Percentiles rank a stretch among this genome's conserved stretches.
phyloP scores from a whole-genome alignment of 2,113 vertebrate genomes.

The Catagonus wagneri region DNA sequence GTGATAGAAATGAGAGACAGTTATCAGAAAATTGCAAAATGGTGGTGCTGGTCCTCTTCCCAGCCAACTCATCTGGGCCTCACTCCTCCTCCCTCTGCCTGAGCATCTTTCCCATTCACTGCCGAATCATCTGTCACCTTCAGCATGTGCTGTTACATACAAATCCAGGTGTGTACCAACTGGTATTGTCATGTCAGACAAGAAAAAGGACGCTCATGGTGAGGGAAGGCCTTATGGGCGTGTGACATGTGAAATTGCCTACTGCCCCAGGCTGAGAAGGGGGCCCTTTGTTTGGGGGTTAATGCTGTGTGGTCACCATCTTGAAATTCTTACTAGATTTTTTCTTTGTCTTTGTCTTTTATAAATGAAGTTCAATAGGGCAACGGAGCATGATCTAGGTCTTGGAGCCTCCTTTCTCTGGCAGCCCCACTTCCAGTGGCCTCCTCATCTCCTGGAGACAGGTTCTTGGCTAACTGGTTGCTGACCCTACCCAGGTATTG shows the following conservation, averaged over 20 bases:
- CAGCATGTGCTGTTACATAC: not conserved
- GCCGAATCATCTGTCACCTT: not conserved
- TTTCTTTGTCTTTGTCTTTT: not conserved
- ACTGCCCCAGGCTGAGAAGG: not conserved
- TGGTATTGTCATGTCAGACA: not conserved
- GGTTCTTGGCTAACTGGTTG: not conserved
- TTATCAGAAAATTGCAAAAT: not conserved
- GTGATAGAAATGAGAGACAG: not conserved
- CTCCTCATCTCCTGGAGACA: not conserved
- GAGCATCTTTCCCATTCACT: not conserved
- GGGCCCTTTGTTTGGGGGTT: too few relatives aligned
- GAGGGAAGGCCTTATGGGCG: not conserved
- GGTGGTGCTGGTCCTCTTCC: not conserved
- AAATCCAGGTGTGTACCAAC: not conserved
- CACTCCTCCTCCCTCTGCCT: not conserved
- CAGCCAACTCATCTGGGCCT: not conserved
- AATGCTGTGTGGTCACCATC: not conserved
- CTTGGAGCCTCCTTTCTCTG: not conserved
- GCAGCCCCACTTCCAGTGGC: rapidly evolving
- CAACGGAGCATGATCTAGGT: too few relatives aligned
- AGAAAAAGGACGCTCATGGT: not conserved
- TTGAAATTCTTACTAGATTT: not conserved
- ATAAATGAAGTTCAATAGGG: not conserved
- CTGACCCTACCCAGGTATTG: not conserved
- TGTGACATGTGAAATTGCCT: rapidly evolving